phyloP scores from a whole-genome alignment of 1,140 invertebrate species.

The Pseudomyrmex sp. region DNA sequence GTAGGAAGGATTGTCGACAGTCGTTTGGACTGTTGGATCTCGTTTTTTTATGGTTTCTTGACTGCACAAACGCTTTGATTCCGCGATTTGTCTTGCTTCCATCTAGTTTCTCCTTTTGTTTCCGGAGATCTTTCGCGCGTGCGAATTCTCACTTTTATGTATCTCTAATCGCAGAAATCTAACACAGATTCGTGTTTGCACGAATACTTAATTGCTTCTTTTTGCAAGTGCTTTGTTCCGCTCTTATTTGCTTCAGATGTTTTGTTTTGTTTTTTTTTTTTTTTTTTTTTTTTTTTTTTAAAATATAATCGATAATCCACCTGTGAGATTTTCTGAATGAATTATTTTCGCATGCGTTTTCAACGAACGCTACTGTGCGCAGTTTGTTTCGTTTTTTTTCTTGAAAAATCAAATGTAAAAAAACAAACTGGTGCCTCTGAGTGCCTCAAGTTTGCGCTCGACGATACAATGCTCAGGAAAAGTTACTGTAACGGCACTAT shows the following conservation, averaged over 20 bases:
- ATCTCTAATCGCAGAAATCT: background rate
- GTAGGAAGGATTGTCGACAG: background rate
- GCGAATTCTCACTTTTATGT: background rate
- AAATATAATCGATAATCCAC: background rate
- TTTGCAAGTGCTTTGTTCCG: background rate
- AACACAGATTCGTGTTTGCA: background rate
- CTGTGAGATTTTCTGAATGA: background rate
- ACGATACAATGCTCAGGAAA: conserved; percentile 67
- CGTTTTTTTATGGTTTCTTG: background rate
- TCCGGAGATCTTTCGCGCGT: background rate
- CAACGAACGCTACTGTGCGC: background rate
- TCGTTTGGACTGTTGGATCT: background rate
- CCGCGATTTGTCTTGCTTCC: background rate
- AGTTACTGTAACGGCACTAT: conserved; percentile 58
- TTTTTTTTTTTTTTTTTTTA: too few species aligned
- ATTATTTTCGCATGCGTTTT: background rate
- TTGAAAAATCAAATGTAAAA: conserved; percentile 39
- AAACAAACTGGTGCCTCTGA: conserved; percentile 59
- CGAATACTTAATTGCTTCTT: conserved; percentile 1
- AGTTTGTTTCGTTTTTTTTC: background rate
- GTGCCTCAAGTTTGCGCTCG: conserved; percentile 62
- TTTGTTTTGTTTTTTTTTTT: too few species aligned
- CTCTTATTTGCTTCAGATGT: background rate
- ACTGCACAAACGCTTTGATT: conserved; percentile 27
- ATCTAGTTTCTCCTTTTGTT: background rate